Evolutionary conservation across 2,797 vertebrate species (phyloP).

Genomic region (Etheostoma perlongum): DNA sequence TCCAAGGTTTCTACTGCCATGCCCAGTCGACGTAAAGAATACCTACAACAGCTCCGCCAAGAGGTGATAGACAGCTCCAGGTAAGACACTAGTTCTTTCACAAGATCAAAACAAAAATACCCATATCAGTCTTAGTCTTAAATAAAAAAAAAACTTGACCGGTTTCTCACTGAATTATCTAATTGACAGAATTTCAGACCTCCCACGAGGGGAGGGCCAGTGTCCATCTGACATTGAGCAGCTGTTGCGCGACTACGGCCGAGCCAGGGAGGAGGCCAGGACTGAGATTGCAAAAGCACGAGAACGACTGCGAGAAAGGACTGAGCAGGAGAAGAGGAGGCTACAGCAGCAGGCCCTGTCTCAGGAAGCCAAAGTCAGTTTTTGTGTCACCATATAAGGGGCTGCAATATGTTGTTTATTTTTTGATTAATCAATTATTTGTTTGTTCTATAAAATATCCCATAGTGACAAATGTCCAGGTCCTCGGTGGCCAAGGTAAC

Average conservation of each 20-base stretch:
- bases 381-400: background rate
- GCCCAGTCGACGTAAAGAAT: conserved; percentile 84
- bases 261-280: conserved; percentile 92
- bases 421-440: background rate
- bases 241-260: conserved; percentile 91
- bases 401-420: background rate
- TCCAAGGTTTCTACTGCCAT: conserved; percentile 68
- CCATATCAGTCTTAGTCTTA: background rate
- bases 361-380: conserved; percentile 86
- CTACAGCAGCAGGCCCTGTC: conserved; percentile 88
- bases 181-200: conserved; percentile 79
- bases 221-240: conserved; percentile 91
- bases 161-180: background rate
- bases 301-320: conserved; percentile 89
- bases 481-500: background rate
- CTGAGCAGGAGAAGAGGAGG: conserved; percentile 91
- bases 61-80: conserved; percentile 89
- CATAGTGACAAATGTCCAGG: background rate
- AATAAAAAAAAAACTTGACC: background rate
- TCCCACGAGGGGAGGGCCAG: conserved; percentile 72
- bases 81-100: conserved; percentile 68
- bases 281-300: conserved; percentile 91
- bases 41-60: conserved; percentile 89
- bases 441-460: background rate
- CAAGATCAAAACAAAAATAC: accelerated